Conservation (phyloP, 1,140 invertebrate species). For the Ladona fulva region DNA sequence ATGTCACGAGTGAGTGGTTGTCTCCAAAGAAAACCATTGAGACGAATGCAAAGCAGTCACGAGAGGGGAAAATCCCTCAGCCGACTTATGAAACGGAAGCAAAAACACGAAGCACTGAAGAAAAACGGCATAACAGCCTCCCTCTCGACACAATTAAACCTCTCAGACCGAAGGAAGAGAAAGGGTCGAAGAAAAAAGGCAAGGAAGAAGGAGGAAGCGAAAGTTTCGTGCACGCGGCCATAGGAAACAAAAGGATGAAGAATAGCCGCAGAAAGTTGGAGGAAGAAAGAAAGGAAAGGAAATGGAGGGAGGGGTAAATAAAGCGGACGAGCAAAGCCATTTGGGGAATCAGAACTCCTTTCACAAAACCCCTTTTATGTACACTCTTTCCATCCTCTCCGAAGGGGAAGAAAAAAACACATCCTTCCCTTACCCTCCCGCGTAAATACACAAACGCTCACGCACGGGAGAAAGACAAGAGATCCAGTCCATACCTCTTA, state of each 20-base stretch:
- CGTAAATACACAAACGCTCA: too few species aligned
- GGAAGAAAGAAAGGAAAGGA: background rate
- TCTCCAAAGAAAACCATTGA: too few species aligned
- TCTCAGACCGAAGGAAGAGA: background rate
- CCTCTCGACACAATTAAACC: too few species aligned
- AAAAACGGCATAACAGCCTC: too few species aligned
- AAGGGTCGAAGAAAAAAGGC: too few species aligned
- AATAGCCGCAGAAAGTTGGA: background rate
- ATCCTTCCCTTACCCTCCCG: background rate
- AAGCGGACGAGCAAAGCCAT: conserved; percentile 1
- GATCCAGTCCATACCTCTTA: background rate
- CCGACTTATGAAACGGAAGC: too few species aligned
- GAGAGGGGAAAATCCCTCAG: too few species aligned
- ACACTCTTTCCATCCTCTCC: background rate
- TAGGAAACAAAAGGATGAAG: background rate
- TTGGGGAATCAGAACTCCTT: conserved; percentile 4
- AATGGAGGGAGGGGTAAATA: background rate
- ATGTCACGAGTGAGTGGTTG: too few species aligned
- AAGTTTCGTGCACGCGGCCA: background rate
- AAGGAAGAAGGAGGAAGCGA: background rate
- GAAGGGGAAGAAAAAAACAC: background rate
- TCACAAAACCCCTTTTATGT: conserved; percentile 9
- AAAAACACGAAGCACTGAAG: too few species aligned
- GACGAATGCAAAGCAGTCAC: too few species aligned
- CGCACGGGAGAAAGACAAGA: background rate